Evolutionary conservation across 2,797 vertebrate genomes (phyloP).

Genomic region (Discoglossus pictus): DNA sequence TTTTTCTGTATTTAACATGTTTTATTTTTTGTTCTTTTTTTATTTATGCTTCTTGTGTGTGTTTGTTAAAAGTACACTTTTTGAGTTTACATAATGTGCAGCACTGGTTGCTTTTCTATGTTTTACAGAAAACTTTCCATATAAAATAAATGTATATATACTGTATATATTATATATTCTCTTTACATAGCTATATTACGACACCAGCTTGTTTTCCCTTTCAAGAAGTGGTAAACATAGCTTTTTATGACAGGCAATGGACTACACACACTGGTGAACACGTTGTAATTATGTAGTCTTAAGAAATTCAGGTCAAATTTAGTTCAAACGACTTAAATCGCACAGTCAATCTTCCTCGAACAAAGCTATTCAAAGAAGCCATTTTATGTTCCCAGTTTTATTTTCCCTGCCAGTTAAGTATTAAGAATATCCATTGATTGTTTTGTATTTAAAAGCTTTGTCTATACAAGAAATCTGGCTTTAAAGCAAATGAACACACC

Average conservation of each 20-base stretch:
- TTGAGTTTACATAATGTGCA: slow-evolving; percentile 73
- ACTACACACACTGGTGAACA: slow-evolving; percentile 40
- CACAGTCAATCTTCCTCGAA: not conserved
- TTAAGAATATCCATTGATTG: slow-evolving; percentile 5
- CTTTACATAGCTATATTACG: slow-evolving; percentile 46
- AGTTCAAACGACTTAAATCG: slow-evolving; percentile 21
- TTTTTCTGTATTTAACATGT: slow-evolving; percentile 84
- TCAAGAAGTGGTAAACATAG: slow-evolving; percentile 52
- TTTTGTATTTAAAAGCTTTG: not conserved
- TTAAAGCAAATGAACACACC: not conserved
- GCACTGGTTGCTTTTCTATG: slow-evolving; percentile 71
- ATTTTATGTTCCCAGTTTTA: slow-evolving; percentile 3
- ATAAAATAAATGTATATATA: slow-evolving; percentile 56
- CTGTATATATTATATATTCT: slow-evolving; percentile 57
- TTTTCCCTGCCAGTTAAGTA: not conserved
- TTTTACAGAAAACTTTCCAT: slow-evolving; percentile 64
- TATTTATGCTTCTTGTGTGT: slow-evolving; percentile 74
- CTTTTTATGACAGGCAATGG: slow-evolving; percentile 29
- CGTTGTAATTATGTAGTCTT: slow-evolving; percentile 35
- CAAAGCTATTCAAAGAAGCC: slow-evolving; percentile 11
- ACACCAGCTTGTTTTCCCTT: slow-evolving; percentile 50
- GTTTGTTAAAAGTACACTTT: slow-evolving; percentile 70
- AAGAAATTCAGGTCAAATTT: slow-evolving; percentile 30
- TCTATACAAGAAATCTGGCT: not conserved
- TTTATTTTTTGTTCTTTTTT: slow-evolving; percentile 70